phyloP scores from a whole-genome alignment of 2,113 vertebrate genomes.

The Seriola aureovittata region DNA sequence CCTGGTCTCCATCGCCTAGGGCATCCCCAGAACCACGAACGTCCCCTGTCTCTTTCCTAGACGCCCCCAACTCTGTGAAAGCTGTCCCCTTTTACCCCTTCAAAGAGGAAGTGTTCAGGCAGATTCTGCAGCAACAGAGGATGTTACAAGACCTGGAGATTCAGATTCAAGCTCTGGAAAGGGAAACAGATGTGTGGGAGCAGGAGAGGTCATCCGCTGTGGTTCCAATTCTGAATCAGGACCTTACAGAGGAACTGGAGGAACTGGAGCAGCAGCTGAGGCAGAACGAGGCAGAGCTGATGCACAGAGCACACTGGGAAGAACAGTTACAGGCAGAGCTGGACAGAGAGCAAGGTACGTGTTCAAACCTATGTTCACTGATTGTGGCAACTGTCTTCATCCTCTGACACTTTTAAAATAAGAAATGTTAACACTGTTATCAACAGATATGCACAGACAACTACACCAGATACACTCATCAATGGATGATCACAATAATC shows the following conservation, averaged over 20 bases:
- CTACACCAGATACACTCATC: constrained; percentile 83
- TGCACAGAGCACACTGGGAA: constrained; percentile 86
- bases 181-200: constrained; percentile 82
- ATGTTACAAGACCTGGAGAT: constrained; percentile 83
- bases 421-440: background rate
- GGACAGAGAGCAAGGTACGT: constrained; percentile 83
- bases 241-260: constrained; percentile 8
- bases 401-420: background rate
- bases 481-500: constrained; percentile 83
- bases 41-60: constrained; percentile 40
- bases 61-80: background rate
- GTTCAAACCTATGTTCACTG: background rate
- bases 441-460: constrained; percentile 80
- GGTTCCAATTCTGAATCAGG: background rate
- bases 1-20: constrained; percentile 39
- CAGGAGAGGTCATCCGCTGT: background rate
- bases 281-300: constrained; percentile 86
- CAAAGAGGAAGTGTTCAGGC: constrained; percentile 87
- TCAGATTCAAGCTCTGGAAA: constrained; percentile 82
- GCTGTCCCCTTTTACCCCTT: constrained; percentile 14
- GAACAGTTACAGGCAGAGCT: constrained; percentile 85
- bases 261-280: constrained; percentile 81
- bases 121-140: constrained; percentile 86
- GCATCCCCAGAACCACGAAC: constrained; percentile 55
- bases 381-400: background rate